Conservation (phyloP, 1,140 invertebrate species). For the Maniola jurtina region DNA sequence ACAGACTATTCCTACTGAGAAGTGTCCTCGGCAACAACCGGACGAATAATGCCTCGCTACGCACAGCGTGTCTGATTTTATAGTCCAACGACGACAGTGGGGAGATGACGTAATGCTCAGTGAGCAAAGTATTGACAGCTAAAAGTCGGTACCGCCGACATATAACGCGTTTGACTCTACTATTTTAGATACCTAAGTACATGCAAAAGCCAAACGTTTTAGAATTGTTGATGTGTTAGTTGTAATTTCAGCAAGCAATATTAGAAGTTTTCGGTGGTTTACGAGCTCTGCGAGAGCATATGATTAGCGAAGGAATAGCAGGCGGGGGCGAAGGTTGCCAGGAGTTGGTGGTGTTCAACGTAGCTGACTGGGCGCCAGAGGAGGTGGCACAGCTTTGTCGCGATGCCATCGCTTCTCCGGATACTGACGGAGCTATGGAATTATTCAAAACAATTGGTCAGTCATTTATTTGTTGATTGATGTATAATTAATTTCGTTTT, state of each 20-base stretch:
- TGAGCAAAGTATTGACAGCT: too few species aligned
- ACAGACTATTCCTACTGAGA: too few species aligned
- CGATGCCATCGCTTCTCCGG: conserved; percentile 42
- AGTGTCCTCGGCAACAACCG: too few species aligned
- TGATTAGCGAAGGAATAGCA: conserved; percentile 45
- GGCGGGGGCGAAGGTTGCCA: conserved; percentile 44
- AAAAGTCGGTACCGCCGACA: too few species aligned
- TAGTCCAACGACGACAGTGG: too few species aligned
- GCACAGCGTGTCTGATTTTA: too few species aligned
- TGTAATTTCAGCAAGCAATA: conserved; percentile 51
- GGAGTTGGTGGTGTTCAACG: conserved; percentile 60
- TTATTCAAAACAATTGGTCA: conserved; percentile 54
- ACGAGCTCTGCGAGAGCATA: conserved; percentile 47
- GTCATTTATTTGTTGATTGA: conserved; percentile 5
- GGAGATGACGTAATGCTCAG: too few species aligned
- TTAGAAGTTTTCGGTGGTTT: conserved; percentile 57
- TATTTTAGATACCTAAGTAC: too few species aligned
- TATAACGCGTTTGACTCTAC: too few species aligned
- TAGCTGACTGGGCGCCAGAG: conserved; percentile 62
- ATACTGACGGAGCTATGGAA: conserved; percentile 44
- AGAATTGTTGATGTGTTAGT: not conserved
- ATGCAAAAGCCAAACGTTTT: not conserved
- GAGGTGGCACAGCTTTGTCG: conserved; percentile 58
- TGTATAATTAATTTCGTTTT: too few species aligned
- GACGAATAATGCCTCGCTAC: too few species aligned